Conservation (phyloP, 2,888 invertebrate genomes). For the Eupithecia centaureata region DNA sequence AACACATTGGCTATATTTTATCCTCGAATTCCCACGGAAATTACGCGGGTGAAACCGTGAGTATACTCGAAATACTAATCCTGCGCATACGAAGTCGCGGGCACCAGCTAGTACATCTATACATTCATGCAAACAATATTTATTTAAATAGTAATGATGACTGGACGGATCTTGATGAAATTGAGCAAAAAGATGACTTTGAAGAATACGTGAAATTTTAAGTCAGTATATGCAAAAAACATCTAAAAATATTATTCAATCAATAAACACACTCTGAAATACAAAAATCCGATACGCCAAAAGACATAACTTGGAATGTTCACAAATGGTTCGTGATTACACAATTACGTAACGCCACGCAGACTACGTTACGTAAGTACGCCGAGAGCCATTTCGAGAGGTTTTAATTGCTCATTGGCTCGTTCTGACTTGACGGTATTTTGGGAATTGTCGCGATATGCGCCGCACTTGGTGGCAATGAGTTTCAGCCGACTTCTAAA, state of each 20-base stretch:
- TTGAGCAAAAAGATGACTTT: background rate
- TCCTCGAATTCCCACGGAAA: too few relatives aligned
- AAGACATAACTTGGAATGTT: constrained; percentile 1
- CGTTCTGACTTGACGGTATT: constrained; percentile 8
- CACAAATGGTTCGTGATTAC: constrained; percentile 7
- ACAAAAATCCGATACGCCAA: background rate
- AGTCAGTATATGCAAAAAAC: too few relatives aligned
- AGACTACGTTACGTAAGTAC: constrained; percentile 6
- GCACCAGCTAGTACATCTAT: too few relatives aligned
- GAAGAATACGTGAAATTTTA: too few relatives aligned
- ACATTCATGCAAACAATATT: too few relatives aligned
- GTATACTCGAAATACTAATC: too few relatives aligned
- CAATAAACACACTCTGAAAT: background rate
- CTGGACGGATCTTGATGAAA: background rate
- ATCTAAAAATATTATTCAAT: too few relatives aligned
- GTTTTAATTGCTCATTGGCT: constrained; percentile 12
- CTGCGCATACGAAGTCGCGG: too few relatives aligned
- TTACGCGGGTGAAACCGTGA: too few relatives aligned
- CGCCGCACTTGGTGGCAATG: constrained; percentile 3
- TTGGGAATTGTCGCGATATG: constrained; percentile 38
- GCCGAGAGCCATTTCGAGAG: constrained; percentile 1
- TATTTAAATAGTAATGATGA: too few relatives aligned
- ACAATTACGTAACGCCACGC: constrained; percentile 4
- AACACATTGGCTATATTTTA: too few relatives aligned
- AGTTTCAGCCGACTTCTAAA: background rate